Base-by-base conservation (phyloP, 2,888 invertebrate genomes). In the Cheilosia vulpina region DNA sequence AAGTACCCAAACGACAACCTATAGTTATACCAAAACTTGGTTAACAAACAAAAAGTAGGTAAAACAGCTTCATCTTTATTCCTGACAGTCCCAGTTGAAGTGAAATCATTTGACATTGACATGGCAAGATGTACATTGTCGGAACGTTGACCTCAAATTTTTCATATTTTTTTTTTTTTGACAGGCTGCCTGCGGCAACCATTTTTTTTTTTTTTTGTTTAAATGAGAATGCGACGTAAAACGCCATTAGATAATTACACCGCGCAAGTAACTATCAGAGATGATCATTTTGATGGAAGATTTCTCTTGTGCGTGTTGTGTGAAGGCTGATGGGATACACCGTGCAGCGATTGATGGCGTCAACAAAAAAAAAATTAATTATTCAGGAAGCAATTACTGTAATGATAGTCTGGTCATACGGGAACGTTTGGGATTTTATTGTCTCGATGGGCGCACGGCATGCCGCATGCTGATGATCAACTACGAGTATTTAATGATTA, bases 301-400 rank as follows among this genome's bases (percentile, higher is more conserved):
- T 84, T 68, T 84, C 52, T 72, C 65, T 79, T 75, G 69, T 65
- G 75, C 75, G 84, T 84, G 75, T 57, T 65, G 50, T 21, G 13
- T 53, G n/a, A 21, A 38, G 38, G 24, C 24, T 24, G 24, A 24
- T 27, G 27, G 27, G 55, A 60, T 65, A 43, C 50, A 68, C 43
- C 47, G 55, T 43, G 55, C 69, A 31, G 52, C 52, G 75, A 75
- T 76, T 80, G 75, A 38, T 38, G 38, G 38, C 38, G 38, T 38
- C 47, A 65, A 73, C 62, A 68, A 60, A 71, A 65, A 43, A 60
- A 79, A 79, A 65, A 53, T 45, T 76, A 84, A 84, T 84, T 80
- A 80, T 84, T 84, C 80, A 84, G 84, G 84, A 84, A 84, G 80
- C 75, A 84, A 84, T 84, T 79, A 79, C 65, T 60, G 60, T 75